Evolutionary conservation across 1,140 invertebrate species (phyloP).

Genomic region (Cherax destructor): DNA sequence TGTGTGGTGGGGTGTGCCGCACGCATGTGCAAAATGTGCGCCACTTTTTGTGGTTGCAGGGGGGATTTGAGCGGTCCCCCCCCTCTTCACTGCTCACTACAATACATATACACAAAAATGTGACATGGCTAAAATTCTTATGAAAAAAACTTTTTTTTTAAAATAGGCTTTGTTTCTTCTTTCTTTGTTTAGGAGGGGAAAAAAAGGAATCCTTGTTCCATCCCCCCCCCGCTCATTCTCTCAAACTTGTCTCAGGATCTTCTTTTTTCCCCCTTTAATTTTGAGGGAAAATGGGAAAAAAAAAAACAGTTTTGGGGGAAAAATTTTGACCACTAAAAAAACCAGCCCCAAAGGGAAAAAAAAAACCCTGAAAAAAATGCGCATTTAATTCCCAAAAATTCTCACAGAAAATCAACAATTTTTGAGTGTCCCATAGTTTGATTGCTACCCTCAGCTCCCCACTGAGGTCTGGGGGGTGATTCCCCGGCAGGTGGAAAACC

Average conservation of each 20-base stretch:
- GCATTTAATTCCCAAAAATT: no score
- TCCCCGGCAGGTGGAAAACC: no score
- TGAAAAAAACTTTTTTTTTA: conserved; percentile 6
- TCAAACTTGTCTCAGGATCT: conserved; percentile 22
- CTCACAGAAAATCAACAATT: no score
- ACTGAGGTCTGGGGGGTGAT: no score
- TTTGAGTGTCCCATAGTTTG: no score
- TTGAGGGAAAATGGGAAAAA: conserved; percentile 50
- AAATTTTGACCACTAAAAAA: neutral
- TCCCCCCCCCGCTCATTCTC: conserved; percentile 28
- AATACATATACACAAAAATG: neutral
- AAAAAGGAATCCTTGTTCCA: neutral
- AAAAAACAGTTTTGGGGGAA: conserved; percentile 44
- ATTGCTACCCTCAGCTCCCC: no score
- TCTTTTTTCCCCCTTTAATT: conserved; percentile 42
- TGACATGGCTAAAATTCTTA: no score
- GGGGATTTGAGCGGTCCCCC: no score
- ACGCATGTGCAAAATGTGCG: conserved; percentile 6
- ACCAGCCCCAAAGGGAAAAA: conserved; percentile 29
- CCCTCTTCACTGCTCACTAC: neutral
- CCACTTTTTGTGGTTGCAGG: no score
- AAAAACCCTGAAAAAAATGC: conserved; percentile 27
- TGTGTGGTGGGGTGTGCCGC: no score
- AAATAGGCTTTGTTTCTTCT: neutral
- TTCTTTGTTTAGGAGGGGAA: conserved; percentile 32